Base-by-base conservation (phyloP, 2,113 vertebrate species). In the Scomber scombrus region DNA sequence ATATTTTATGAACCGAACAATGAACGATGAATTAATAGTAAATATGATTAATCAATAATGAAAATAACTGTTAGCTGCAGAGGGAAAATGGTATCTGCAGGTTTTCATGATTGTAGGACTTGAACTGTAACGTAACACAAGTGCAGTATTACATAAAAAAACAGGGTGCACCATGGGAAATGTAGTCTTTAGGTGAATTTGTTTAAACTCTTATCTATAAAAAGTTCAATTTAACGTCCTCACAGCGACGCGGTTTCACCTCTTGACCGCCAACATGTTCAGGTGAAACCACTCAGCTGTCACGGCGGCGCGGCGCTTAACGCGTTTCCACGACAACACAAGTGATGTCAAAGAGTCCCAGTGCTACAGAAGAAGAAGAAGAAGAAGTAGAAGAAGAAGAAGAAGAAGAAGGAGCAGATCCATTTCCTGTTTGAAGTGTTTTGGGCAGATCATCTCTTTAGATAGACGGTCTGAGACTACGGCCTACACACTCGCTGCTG, bases 401-500 rank as follows among this genome's bases (percentile, higher is more conserved):
- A 26, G 23, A 71, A 72, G 55, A 34, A 70, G 29, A 5, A 34
- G 34, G 9, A 40, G 62, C 34, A 19, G 26, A 72, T 61, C 56
- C 69, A 88, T 84, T 91, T 89, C 84, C 86, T 85, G 71, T 83
- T 82, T 76, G 55, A 84, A 88, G 69, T 64, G 70, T 72, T 61
- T 50, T 18, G 55, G 79, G 64, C 49, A 63, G 85, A 90, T 88
- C 79, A 87, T 77, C 61, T 76, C 77, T 85, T 80, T 49, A 89
- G 91, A 86, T 85, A 82, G 82, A 90, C 76, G 84, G 83, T 88
- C 87, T 87, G 90, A 90, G 86, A 90, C 76, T 74, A 82, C 91
- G 67, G 89, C 92, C 92, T 92, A 93, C 92, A 93, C 92, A 91
- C 85, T 80, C 80, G 43, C 76, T 82, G 91, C 85, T 85, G 80